Conservation (phyloP, 2,113 vertebrate genomes). For the Tupaia tana region DNA sequence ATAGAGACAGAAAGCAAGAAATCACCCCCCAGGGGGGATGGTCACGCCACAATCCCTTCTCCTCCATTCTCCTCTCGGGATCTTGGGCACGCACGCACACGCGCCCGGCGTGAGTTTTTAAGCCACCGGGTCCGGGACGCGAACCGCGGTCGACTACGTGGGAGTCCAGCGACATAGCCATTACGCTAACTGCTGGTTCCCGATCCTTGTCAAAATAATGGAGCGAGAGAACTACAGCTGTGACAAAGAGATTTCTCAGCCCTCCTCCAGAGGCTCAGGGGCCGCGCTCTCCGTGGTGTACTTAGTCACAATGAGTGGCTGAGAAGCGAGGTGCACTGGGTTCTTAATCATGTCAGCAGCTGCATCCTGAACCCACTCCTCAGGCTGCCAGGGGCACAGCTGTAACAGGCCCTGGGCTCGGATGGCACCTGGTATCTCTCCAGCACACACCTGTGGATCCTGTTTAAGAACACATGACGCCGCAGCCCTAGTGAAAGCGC, state of each 20-base stretch:
- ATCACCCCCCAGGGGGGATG: no score
- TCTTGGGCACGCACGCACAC: no score
- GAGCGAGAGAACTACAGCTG: not conserved
- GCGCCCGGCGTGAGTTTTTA: no score
- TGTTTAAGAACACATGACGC: not conserved
- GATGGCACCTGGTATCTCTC: not conserved
- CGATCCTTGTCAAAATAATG: not conserved
- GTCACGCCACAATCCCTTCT: no score
- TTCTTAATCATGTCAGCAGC: not conserved
- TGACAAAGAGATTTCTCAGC: not conserved
- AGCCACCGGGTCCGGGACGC: no score
- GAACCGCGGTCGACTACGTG: no score
- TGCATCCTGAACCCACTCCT: not conserved
- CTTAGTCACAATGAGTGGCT: not conserved
- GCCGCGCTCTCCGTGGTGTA: fast-evolving
- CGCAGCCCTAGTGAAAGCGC: not conserved
- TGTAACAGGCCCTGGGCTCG: not conserved
- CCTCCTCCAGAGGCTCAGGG: not conserved
- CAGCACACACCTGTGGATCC: not conserved
- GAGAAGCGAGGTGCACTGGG: fast-evolving
- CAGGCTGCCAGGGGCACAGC: not conserved
- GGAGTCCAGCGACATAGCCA: no score
- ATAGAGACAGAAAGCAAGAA: no score
- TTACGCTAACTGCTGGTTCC: no score
- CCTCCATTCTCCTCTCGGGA: no score